These are phyloP conservation scores for Tokudaia tokunoshimensis DNA, from an alignment of 2,797 vertebrate genomes.

Conservation along the genomic window DNA sequence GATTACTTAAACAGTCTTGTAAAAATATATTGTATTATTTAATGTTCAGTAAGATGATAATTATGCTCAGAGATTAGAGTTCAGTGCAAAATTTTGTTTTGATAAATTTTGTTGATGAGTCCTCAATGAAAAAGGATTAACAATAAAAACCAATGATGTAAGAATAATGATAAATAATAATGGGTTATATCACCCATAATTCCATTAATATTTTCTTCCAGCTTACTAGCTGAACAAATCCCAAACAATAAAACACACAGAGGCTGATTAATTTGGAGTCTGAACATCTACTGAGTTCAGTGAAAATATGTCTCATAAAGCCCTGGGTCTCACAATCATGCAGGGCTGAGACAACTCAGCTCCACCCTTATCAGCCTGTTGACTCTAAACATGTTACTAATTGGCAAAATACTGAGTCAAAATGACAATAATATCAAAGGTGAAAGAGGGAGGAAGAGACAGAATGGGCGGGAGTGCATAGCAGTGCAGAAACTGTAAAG, in stretches of 20 bases:
- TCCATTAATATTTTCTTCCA: slow-evolving; percentile 76
- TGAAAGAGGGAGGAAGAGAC: neutral
- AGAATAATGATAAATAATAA: slow-evolving; percentile 66
- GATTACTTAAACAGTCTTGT: slow-evolving; percentile 50
- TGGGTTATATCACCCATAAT: slow-evolving; percentile 56
- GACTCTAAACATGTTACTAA: slow-evolving; percentile 15
- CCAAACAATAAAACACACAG: slow-evolving; percentile 68
- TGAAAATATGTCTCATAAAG: slow-evolving; percentile 60
- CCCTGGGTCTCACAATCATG: neutral
- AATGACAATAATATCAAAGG: neutral
- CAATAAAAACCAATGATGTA: slow-evolving; percentile 65
- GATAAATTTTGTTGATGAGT: slow-evolving; percentile 51
- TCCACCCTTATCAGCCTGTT: neutral
- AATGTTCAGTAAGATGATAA: slow-evolving; percentile 37
- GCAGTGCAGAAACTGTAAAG: neutral
- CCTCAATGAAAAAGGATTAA: slow-evolving; percentile 64
- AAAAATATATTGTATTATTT: slow-evolving; percentile 62
- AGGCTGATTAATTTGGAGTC: slow-evolving; percentile 68
- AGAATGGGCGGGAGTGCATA: neutral
- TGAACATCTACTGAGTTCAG: slow-evolving; percentile 34
- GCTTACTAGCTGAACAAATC: slow-evolving; percentile 74
- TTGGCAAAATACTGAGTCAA: neutral
- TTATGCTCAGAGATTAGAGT: slow-evolving; percentile 62
- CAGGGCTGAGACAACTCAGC: neutral
- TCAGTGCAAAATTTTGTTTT: slow-evolving; percentile 54